Percentiles rank a stretch among this genome's conserved stretches.
These are phyloP conservation scores for Podarcis muralis DNA, from an alignment of 2,113 vertebrate genomes.

Conservation along the genomic window DNA sequence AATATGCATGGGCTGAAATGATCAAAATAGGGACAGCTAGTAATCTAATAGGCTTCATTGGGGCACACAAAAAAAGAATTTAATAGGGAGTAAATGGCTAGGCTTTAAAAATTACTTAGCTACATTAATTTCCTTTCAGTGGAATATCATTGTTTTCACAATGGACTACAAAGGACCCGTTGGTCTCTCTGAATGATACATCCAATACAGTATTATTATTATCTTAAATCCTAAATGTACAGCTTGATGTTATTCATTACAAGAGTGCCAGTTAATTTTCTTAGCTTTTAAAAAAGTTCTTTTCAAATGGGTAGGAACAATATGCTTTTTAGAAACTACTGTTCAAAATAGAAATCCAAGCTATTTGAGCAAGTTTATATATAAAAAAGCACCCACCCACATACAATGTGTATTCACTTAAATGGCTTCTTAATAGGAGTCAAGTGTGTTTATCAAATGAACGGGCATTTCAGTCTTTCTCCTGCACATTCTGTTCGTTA, in stretches of 20 bases:
- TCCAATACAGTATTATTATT: not conserved
- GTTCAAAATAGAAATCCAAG: constrained; percentile 63
- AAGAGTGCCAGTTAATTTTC: constrained; percentile 48
- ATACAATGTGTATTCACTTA: constrained; percentile 69
- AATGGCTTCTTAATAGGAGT: constrained; percentile 70
- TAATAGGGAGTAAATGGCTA: constrained; percentile 38
- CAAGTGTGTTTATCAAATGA: constrained; percentile 68
- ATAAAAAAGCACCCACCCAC: constrained; percentile 42
- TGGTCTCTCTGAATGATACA: constrained; percentile 34
- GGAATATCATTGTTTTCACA: constrained; percentile 60
- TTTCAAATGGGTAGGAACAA: constrained; percentile 26
- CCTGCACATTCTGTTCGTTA: constrained; percentile 68
- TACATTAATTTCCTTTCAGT: constrained; percentile 24
- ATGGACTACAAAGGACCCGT: constrained; percentile 46
- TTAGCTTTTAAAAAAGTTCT: constrained; percentile 20
- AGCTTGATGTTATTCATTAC: constrained; percentile 48
- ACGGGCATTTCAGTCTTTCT: constrained; percentile 66
- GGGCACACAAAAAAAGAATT: constrained; percentile 41
- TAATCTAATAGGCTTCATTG: constrained; percentile 39
- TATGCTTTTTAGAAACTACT: constrained; percentile 38
- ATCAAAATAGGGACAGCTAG: constrained; percentile 27
- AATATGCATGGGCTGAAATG: constrained; percentile 26
- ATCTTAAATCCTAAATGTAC: constrained; percentile 47
- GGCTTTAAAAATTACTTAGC: constrained; percentile 46
- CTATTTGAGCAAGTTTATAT: constrained; percentile 63